Percentiles rank a stretch among this genome's conserved stretches.
phyloP scores from a whole-genome alignment of 2,888 invertebrate species.

The Panzeria rudis region DNA sequence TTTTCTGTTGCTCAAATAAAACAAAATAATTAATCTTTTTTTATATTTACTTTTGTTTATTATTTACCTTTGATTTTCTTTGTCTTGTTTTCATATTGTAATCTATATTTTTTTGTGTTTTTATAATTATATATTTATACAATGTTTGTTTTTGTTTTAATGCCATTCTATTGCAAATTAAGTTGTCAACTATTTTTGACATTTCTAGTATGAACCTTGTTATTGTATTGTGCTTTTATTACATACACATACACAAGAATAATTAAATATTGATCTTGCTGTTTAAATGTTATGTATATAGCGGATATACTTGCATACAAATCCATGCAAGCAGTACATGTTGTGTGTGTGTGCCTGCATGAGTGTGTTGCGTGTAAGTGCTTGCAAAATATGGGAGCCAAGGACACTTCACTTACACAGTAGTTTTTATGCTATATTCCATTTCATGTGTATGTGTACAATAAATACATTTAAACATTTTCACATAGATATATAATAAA shows the following conservation, averaged over 20 bases:
- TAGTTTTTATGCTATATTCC: not conserved
- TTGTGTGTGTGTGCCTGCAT: not conserved
- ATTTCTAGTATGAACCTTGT: slow-evolving; percentile 3
- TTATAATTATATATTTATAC: slow-evolving; percentile 47
- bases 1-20: not conserved
- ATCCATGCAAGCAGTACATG: not conserved
- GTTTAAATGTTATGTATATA: not conserved
- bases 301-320: not conserved
- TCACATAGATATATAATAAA: slow-evolving; percentile 13
- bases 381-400: not conserved
- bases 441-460: slow-evolving; percentile 5
- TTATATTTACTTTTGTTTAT: slow-evolving; percentile 62
- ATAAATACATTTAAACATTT: slow-evolving; percentile 4
- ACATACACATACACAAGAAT: slow-evolving; percentile 33
- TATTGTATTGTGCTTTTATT: slow-evolving; percentile 35
- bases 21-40: slow-evolving; percentile 18
- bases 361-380: not conserved
- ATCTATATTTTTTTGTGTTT: slow-evolving; percentile 59
- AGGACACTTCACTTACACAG: not conserved
- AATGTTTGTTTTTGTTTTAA: slow-evolving; percentile 56
- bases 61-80: slow-evolving; percentile 69
- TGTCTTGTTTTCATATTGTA: slow-evolving; percentile 60
- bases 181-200: slow-evolving; percentile 34
- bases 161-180: slow-evolving; percentile 33
- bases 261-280: slow-evolving; percentile 11